Evolutionary conservation across 64 coral and sea anemone species (phyloP), one percentile per base, ranked within the genome.

Genomic region (Montipora cactus): DNA sequence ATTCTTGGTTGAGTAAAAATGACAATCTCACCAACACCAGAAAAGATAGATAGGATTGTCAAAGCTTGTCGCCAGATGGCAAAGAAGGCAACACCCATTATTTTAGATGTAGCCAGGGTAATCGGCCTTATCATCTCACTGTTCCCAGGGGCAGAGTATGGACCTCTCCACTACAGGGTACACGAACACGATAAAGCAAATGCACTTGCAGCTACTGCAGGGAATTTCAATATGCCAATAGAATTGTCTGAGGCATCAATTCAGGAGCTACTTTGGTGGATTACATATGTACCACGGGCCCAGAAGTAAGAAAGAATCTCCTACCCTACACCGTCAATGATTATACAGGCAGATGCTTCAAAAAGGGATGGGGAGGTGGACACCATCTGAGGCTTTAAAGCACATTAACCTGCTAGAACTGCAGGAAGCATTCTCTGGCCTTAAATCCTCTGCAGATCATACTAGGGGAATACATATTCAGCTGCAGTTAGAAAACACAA

Each of bases 401-500:
- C 84, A 93, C 77, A 96, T 93, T 10, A 70, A 87, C 25, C 25
- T 79, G 12, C 57, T 83, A 49, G 67, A 94, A 72, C 67, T 93
- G 21, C 55, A 76, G 22, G 95, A 84, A 46, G 85, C 90, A 78
- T 79, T 93, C 5, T 96, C 79, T 85, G 59, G 23, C 16, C 48
- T 96, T 59, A 62, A 96, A 79, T 89, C 95, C 14, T 93, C 91
- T 74, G 59, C 50, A 44, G 67, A 49, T 12, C 59, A 78, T 47
- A 49, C 19, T 44, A 83, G 44, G 7, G 13, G 70, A 10, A 90
- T 7, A 21, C 95, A 94, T 89, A 73, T 97, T 28, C 16, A 77
- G 72, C 67, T 94, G 7, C 81, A 88, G 57, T 47, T 91, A 45
- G 92, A 97, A 45, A 94, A 91, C 68, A 88, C 82, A 25, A 97